Percentiles rank a stretch among this genome's conserved stretches.
Conservation (phyloP, 1,140 invertebrate species). For the Lamellibrachia luymesi region DNA sequence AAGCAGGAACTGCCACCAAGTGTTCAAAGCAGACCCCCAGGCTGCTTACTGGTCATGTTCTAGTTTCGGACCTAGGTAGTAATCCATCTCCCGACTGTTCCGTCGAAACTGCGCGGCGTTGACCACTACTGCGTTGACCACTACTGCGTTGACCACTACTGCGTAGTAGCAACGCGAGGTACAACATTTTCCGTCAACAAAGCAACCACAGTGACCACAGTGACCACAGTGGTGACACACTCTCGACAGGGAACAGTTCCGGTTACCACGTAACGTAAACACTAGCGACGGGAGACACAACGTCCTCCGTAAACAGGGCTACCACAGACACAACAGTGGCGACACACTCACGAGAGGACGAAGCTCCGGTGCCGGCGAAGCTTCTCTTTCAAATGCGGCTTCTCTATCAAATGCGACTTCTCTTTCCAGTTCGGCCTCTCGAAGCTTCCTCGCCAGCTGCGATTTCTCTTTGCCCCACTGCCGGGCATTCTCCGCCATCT, state of each 20-base stretch:
- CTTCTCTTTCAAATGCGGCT: slow-evolving; percentile 32
- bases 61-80: background rate
- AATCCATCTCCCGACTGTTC: background rate
- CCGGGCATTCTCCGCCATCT: slow-evolving; percentile 49
- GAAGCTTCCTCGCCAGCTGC: slow-evolving; percentile 42
- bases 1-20: no score
- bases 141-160: background rate
- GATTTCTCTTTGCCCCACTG: slow-evolving; percentile 50
- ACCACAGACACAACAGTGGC: background rate
- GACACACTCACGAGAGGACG: background rate
- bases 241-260: background rate
- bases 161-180: background rate
- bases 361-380: background rate
- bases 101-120: background rate
- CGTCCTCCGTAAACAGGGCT: background rate
- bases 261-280: background rate
- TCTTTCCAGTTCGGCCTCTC: slow-evolving; percentile 49
- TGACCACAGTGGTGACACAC: background rate
- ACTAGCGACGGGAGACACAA: background rate
- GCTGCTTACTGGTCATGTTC: background rate
- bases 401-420: slow-evolving; percentile 47
- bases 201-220: background rate
- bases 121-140: background rate
- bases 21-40: no score
- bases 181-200: background rate